These are phyloP conservation scores for Erpobdella octoculata DNA, from an alignment of 2,888 invertebrate species.

Conservation along the genomic window DNA sequence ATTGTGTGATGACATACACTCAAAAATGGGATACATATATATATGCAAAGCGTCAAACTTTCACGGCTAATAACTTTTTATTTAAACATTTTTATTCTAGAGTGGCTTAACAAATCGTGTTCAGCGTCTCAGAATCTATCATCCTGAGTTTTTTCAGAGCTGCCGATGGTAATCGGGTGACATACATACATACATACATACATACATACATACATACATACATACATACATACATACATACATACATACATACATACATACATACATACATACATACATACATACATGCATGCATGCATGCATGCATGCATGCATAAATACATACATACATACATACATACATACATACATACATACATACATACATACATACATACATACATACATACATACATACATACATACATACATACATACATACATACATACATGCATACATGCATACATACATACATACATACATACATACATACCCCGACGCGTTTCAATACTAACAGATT, in stretches of 20 bases:
- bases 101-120: too few relatives aligned
- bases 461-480: conserved; percentile 19
- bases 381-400: neutral
- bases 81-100: too few relatives aligned
- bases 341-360: neutral
- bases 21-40: neutral
- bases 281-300: conserved; percentile 3
- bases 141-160: too few relatives aligned
- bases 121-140: too few relatives aligned
- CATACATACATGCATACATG: conserved; percentile 19
- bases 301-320: conserved; percentile 1
- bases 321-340: too few relatives aligned
- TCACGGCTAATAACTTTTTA: too few relatives aligned
- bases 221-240: neutral
- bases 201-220: neutral
- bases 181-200: too few relatives aligned
- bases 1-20: too few relatives aligned
- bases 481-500: too few relatives aligned
- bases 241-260: neutral
- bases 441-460: conserved; percentile 27
- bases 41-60: too few relatives aligned
- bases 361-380: neutral
- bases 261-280: conserved; percentile 24
- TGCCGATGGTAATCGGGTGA: too few relatives aligned
- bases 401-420: neutral